phyloP scores from a whole-genome alignment of 2,113 vertebrate species.

The Aegithalos caudatus region DNA sequence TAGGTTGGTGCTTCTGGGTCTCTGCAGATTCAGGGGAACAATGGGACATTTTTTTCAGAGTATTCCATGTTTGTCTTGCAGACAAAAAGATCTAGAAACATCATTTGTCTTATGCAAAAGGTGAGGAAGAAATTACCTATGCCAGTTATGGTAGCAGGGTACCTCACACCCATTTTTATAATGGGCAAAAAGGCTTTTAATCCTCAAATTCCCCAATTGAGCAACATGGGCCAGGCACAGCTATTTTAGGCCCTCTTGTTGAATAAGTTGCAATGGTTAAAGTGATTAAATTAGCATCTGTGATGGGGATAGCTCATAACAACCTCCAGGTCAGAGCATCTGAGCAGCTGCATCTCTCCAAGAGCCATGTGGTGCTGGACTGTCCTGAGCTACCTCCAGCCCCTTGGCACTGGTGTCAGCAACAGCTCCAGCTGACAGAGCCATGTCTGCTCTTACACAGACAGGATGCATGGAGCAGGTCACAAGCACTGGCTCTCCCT shows the following conservation, averaged over 20 bases:
- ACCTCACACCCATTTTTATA: neutral
- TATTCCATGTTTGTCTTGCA: neutral
- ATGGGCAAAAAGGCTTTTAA: neutral
- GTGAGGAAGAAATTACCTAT: neutral
- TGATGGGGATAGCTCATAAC: neutral
- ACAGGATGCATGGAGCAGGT: neutral
- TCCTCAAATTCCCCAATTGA: neutral
- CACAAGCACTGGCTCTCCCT: neutral
- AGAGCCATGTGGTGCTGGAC: neutral
- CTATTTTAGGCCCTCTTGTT: neutral
- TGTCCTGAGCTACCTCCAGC: neutral
- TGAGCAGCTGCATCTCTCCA: neutral
- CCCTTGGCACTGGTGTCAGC: rapidly evolving
- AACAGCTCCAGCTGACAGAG: neutral
- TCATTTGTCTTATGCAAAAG: neutral
- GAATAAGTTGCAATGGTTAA: neutral
- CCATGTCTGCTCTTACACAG: rapidly evolving
- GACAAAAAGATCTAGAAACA: neutral
- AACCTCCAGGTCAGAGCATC: neutral
- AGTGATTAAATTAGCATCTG: neutral
- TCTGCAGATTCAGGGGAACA: neutral
- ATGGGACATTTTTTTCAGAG: neutral
- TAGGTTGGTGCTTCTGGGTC: neutral
- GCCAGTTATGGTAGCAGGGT: neutral
- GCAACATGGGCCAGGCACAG: neutral